Evolutionary conservation across 1,140 invertebrate species (phyloP), one percentile per base, ranked within the genome.

Genomic region (Drosophila nebulosa): DNA sequence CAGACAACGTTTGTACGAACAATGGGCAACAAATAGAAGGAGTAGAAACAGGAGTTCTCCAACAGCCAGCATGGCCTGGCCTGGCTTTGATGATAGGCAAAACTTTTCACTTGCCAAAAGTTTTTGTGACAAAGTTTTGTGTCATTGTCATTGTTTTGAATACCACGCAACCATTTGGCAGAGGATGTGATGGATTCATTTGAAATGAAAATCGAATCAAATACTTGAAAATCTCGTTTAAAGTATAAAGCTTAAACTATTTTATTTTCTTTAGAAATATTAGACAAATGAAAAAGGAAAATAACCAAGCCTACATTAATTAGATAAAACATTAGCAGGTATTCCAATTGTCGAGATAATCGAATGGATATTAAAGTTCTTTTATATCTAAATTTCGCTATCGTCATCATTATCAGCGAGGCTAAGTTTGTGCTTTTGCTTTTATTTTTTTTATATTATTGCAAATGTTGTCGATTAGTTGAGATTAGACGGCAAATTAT

Each of bases 401-500:
- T 81, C 74, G 74, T 86, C 81, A 85, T 86, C 81, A 81, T 78
- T 74, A 85, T 74, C 81, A 75, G 81, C 46, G 63, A 71, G 61
- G 83, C 66, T 36, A 78, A 65, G 9, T 9, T 46, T 32, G n/a
- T n/a, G n/a, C 30, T 80, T 60, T 84, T 76, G 53, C 71, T 73
- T 74, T 71, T 71, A 76, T 79, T 83, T 78, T 88, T 74, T 70
- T 88, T 84, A 83, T 76, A 83, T 74, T 71, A 88, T 83, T 71
- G 78, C 84, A 88, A 88, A 88, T 88, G 84, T 74, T 70, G 71
- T 83, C 83, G 83, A 88, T 88, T 88, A 88, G 84, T 79, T 79
- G 79, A 78, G 83, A 88, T 88, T 88, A 88, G 75, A 83, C 30
- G 78, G 83, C 83, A 79, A 88, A 88, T 88, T 83, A 88, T 88